A percentile compares a stretch with the other conserved stretches of the same genome.
These are phyloP conservation scores for Pycnomerus fuliginosus DNA, from an alignment of 2,888 invertebrate genomes.

Conservation along the genomic window DNA sequence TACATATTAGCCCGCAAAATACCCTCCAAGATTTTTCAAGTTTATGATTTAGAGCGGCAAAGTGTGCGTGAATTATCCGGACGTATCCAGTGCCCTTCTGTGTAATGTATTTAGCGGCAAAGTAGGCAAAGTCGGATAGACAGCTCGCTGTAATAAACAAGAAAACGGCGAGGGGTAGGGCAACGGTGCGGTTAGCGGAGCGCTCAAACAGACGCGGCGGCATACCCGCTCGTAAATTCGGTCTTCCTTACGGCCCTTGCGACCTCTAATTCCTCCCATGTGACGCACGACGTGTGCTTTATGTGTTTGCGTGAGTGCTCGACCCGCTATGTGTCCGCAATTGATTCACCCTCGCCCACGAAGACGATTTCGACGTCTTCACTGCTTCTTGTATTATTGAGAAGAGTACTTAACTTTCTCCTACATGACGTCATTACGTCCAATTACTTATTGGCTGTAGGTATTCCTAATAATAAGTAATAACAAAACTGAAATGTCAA, in stretches of 20 bases:
- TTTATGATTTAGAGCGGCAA: conserved; percentile 20
- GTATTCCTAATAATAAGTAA: no score
- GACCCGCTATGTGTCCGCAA: conserved; percentile 46
- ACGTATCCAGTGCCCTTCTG: conserved; percentile 25
- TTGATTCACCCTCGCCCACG: conserved; percentile 44
- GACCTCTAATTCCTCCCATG: conserved; percentile 53
- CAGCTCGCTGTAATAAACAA: conserved; percentile 37
- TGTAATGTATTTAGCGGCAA: conserved; percentile 34
- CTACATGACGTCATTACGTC: no score
- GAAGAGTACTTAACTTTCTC: no score
- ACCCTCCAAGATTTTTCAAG: conserved; percentile 4
- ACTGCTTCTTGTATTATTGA: no score
- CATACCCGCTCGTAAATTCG: conserved; percentile 49
- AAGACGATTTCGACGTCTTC: conserved; percentile 2
- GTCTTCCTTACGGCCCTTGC: conserved; percentile 50
- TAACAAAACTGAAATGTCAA: no score
- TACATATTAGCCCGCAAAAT: not conserved
- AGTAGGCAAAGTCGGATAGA: conserved; percentile 30
- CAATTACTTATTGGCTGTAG: no score
- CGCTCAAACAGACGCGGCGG: conserved; percentile 47
- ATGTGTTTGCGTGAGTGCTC: conserved; percentile 52
- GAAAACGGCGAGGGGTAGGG: conserved; percentile 29
- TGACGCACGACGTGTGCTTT: conserved; percentile 53
- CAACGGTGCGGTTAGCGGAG: conserved; percentile 40
- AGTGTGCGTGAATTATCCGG: conserved; percentile 28